These are phyloP conservation scores for Hirudo medicinalis DNA, from an alignment of 1,140 invertebrate species.

Conservation along the genomic window DNA sequence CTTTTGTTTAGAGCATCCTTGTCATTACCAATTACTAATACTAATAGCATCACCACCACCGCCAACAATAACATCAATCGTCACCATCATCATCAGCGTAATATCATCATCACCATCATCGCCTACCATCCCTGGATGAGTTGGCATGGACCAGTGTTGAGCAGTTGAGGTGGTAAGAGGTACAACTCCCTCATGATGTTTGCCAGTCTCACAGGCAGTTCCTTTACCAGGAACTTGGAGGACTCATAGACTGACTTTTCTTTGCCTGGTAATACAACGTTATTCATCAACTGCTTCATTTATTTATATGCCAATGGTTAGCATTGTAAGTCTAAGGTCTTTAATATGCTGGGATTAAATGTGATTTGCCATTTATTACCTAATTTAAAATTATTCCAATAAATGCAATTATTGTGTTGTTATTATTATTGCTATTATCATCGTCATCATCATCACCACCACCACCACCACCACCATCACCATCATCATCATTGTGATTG, in stretches of 20 bases:
- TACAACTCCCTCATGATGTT: constrained; percentile 98
- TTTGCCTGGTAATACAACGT: neutral
- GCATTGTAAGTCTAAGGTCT: neutral
- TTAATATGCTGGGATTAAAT: neutral
- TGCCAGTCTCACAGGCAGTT: constrained; percentile 81
- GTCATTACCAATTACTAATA: too few species aligned
- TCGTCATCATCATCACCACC: too few species aligned
- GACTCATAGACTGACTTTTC: neutral
- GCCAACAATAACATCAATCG: neutral
- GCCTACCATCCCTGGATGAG: constrained; percentile 52
- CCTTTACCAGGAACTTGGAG: constrained; percentile 55
- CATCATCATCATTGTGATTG: too few species aligned
- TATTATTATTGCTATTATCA: too few species aligned
- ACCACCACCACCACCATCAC: too few species aligned
- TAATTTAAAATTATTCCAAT: too few species aligned
- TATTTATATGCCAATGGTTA: neutral
- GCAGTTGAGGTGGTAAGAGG: constrained; percentile 73
- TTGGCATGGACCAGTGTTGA: constrained; percentile 73
- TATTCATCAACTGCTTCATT: too few species aligned
- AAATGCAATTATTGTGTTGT: too few species aligned
- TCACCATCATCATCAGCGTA: neutral
- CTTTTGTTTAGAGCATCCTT: too few species aligned
- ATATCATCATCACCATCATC: neutral
- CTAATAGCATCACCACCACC: too few species aligned
- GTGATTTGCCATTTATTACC: too few species aligned